Evolutionary conservation across 2,888 invertebrate species (phyloP), one percentile per base, ranked within the genome.

Genomic region (Sisyra nigra): DNA sequence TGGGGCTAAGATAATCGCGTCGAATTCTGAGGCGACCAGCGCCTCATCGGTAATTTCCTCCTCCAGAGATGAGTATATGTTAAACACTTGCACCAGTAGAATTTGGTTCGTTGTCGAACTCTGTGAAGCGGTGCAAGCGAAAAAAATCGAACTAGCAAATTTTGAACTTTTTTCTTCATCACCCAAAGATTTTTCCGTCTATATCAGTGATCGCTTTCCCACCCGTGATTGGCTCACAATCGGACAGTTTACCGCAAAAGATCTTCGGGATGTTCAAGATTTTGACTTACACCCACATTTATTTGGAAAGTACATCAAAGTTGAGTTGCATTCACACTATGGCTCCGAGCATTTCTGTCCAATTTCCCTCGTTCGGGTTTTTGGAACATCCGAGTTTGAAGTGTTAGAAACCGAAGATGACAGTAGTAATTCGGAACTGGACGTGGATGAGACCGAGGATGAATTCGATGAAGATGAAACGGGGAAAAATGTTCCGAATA

Each of bases 301-400:
- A 13, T 92, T 91, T 61, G 86, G 87, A 17, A 91, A 91, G 62
- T 89, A 84, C 59, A 79, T 91, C 39, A 86, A 87, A 58, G 80
- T 87, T 1, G 97, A 98, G 55, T 72, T 98, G 55, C 74, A 87
- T 48, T 87, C 91, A 32, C 93, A 98, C 61, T 88, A 94, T 60
- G 96, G 97, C 14, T 80, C 82, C 7, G 97, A 98, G 62, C 97
- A 98, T 60, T 98, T 86, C 60, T 99, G 98, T 59, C 97, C 98
- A 0, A 72, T 98, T 48, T 94, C 93, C n/a, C 68, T 94, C 40
- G 87, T 99, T 60, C 79, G 87, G 47, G 87, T 91, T 2, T 93
- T 85, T 57, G 96, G 94, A 13, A 89, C 88, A 2, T 91, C 89
- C 10, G 93, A 93, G 57, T 88, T 85, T 57, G 88, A 89, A 60